Evolutionary conservation across 2,888 invertebrate genomes (phyloP), one percentile per base, ranked within the genome.

Genomic region (Hirtodrosophila histrioides): DNA sequence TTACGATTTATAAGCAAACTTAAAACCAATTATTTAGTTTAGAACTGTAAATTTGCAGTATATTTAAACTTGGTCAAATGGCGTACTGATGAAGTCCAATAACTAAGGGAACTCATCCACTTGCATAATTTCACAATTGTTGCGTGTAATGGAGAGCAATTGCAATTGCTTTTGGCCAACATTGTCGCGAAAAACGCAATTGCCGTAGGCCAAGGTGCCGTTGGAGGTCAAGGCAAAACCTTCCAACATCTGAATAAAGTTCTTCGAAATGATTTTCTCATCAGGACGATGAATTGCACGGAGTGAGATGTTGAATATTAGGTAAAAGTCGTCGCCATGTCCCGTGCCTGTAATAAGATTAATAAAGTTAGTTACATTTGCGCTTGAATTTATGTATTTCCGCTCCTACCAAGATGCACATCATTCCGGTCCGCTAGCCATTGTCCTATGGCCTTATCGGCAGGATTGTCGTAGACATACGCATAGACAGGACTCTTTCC

Each of bases 391-490:
- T 17, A 6, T 12, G 3, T 29, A 0, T 7, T 3, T 17, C 1
- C 6, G 2, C 3, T 10, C 10, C 93, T 93, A 81, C 95, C 95
- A 94, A 90, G 79, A 2, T 75, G 7, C 2, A 79, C 74, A 8
- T 93, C 92, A 0, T 91, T 90, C 8, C 93, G 93, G 0, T 90
- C 79, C 0, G 94, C 50, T 4, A 70, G 36, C 35, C 31, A 23
- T 0, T 36, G 10, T 0, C 23, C 39, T 1, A 4, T 3, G 1
- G 54, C 43, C 1, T n/a, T 33, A 5, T 24, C 17, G 0, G 58
- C 7, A 3, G 69, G 69, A 51, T 72, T 70, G 17, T 73, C 91
- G 88, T 94, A 96, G n/a, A 93, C 92, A 87, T 95, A 95, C 62
- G 54, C 39, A 12, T 67, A 70, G 3, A 70, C 55, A 0, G 73